These are phyloP conservation scores for Ctenopoma kingsleyae DNA, from an alignment of 2,797 vertebrate species.

Conservation along the genomic window DNA sequence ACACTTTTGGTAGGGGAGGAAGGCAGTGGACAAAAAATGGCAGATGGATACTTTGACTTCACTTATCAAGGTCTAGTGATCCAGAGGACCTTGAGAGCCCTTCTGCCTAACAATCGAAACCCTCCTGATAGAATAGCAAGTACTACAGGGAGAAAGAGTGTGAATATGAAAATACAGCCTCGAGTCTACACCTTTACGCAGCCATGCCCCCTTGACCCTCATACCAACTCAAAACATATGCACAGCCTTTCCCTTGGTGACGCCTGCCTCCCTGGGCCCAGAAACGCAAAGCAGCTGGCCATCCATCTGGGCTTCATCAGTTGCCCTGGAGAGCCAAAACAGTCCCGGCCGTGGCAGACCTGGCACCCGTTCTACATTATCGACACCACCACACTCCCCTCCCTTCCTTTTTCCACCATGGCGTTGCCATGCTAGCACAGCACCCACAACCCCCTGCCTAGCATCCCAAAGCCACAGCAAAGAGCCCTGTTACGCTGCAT, in stretches of 20 bases:
- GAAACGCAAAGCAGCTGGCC: conserved; percentile 73
- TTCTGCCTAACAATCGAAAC: conserved; percentile 44
- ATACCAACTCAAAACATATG: conserved; percentile 52
- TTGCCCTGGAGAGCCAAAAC: conserved; percentile 64
- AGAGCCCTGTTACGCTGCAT: conserved; percentile 40
- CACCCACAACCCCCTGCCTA: conserved; percentile 27
- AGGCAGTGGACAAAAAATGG: conserved; percentile 35
- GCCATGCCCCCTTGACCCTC: conserved; percentile 58
- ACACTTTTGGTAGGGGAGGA: conserved; percentile 43
- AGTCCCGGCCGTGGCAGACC: conserved; percentile 51
- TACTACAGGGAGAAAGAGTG: conserved; percentile 1
- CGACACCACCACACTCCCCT: conserved; percentile 26
- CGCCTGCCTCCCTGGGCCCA: conserved; percentile 52
- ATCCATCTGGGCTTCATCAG: conserved; percentile 79
- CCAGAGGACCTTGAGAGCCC: conserved; percentile 51
- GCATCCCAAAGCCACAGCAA: conserved; percentile 62
- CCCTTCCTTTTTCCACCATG: conserved; percentile 33
- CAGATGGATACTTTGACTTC: conserved; percentile 68
- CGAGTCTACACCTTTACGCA: conserved; percentile 46
- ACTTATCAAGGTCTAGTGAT: conserved; percentile 50
- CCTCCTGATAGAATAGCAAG: conserved; percentile 17
- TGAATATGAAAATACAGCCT: conserved; percentile 43
- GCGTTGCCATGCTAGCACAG: conserved; percentile 40
- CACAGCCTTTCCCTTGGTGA: conserved; percentile 23
- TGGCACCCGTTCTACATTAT: conserved; percentile 70